Conservation (phyloP, 2,888 invertebrate species). For the Hirtodrosophila alboralis region DNA sequence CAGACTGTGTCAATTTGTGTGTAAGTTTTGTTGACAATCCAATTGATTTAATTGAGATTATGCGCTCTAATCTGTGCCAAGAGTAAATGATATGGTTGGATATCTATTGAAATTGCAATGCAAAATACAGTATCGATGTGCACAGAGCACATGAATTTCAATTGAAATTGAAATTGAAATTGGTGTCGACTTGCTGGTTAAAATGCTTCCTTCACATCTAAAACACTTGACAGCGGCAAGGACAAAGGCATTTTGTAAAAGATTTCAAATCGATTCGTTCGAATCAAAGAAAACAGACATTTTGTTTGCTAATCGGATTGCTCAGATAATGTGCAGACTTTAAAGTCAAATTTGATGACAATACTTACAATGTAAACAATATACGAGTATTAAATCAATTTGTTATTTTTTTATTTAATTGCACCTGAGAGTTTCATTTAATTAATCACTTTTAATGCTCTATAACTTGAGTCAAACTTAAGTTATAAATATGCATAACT, state of each 20-base stretch:
- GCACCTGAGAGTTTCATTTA: no score
- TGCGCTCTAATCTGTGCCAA: conserved; percentile 37
- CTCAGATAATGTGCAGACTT: background rate
- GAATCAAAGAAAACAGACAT: conserved; percentile 25
- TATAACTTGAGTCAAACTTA: no score
- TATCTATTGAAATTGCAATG: conserved; percentile 35
- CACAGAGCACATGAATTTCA: conserved; percentile 22
- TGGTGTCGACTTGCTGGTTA: background rate
- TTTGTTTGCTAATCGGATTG: conserved; percentile 33
- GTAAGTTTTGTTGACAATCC: conserved; percentile 26
- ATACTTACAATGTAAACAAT: no score
- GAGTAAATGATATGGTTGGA: conserved; percentile 42
- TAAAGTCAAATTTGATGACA: no score
- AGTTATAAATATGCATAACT: no score
- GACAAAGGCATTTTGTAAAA: conserved; percentile 8
- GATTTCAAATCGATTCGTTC: conserved; percentile 9
- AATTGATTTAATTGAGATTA: conserved; percentile 73
- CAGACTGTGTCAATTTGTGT: conserved; percentile 7
- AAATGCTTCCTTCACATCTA: conserved; percentile 5
- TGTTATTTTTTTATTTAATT: conserved; percentile 8
- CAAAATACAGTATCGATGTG: conserved; percentile 63
- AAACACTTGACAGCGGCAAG: conserved; percentile 20
- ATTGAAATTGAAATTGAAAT: no score
- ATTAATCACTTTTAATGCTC: no score
- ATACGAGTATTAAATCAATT: conserved; percentile 9